Percentiles rank a stretch among this genome's conserved stretches.
Evolutionary conservation across 2,888 invertebrate species (phyloP).

Genomic region (Nesidiocoris tenuis): DNA sequence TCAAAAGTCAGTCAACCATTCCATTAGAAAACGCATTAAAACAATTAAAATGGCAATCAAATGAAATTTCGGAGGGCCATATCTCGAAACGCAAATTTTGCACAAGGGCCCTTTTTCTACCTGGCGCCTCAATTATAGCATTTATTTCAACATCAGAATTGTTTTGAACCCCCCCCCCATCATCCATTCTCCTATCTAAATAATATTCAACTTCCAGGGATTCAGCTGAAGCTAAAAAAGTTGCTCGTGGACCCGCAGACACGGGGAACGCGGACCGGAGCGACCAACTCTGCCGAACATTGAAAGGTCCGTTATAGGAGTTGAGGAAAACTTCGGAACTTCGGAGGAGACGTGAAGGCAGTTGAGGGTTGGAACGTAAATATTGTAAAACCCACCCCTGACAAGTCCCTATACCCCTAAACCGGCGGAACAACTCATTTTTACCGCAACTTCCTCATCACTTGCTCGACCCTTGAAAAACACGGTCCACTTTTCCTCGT

Average conservation of each 20-base stretch:
- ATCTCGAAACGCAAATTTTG: no score
- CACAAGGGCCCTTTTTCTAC: no score
- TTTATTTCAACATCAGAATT: no score
- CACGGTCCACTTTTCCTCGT: constrained; percentile 1
- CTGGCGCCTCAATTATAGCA: no score
- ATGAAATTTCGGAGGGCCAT: no score
- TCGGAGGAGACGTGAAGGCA: background rate
- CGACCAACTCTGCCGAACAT: background rate
- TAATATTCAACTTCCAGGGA: no score
- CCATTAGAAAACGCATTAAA: no score
- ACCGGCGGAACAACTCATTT: background rate
- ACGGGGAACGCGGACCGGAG: background rate
- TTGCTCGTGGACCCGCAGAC: background rate
- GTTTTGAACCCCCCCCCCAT: no score
- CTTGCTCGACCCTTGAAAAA: background rate
- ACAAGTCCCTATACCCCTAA: background rate
- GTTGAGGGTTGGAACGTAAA: constrained; percentile 37
- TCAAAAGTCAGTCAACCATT: no score
- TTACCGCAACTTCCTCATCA: background rate
- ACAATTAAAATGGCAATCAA: no score
- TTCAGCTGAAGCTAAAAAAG: no score
- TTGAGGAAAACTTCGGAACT: constrained; percentile 15
- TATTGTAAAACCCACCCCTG: constrained; percentile 37
- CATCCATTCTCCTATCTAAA: no score
- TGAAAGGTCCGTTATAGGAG: background rate